Conservation (phyloP, 2,113 vertebrate species). For the Salvelinus fontinalis region DNA sequence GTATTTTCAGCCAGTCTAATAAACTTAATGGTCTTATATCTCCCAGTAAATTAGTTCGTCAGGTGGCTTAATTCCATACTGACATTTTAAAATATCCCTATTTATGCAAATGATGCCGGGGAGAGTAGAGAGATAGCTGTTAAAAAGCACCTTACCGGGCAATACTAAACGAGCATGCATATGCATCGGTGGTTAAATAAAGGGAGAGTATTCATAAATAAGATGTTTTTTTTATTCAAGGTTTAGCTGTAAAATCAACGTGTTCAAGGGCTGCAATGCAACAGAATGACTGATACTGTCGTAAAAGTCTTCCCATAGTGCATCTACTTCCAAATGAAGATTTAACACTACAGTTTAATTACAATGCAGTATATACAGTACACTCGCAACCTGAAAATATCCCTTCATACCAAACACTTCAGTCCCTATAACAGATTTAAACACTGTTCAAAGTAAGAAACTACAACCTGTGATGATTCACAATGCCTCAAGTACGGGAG, state of each 20-base stretch:
- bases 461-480: background rate
- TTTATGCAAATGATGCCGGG: constrained; percentile 32
- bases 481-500: constrained; percentile 34
- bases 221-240: no score
- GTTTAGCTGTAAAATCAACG: no score
- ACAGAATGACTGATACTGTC: no score
- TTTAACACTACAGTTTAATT: background rate
- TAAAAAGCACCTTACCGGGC: background rate
- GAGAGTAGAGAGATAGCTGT: constrained; percentile 1
- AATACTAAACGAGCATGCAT: background rate
- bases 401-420: background rate
- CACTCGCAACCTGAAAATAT: background rate
- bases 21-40: constrained; percentile 6
- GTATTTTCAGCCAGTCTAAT: constrained; percentile 7
- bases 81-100: constrained; percentile 30
- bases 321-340: no score
- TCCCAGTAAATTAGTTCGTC: constrained; percentile 9
- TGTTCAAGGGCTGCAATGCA: no score
- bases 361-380: background rate
- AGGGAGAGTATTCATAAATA: no score
- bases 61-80: constrained; percentile 27
- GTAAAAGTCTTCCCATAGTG: no score
- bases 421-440: background rate
- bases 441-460: background rate
- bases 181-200: background rate